phyloP scores from a whole-genome alignment of 2,113 vertebrate species.

The Mesocricetus auratus region DNA sequence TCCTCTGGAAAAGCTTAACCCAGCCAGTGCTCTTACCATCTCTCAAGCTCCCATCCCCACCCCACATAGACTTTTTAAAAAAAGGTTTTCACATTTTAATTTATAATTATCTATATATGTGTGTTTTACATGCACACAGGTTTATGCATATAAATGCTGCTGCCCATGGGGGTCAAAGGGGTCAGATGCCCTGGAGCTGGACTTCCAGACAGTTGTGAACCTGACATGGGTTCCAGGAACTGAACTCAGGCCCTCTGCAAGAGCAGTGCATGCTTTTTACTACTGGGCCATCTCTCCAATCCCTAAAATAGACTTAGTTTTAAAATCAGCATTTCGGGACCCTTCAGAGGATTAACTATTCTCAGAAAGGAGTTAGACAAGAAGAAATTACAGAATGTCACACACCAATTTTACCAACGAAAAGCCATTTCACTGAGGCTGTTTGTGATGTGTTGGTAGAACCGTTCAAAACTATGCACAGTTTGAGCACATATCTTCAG shows the following conservation, averaged over 20 bases:
- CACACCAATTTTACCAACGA: background rate
- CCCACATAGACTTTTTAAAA: background rate
- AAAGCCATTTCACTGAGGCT: background rate
- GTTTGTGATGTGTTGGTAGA: background rate
- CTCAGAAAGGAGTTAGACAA: background rate
- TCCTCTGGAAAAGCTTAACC: background rate
- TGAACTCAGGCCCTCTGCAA: background rate
- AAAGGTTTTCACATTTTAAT: background rate
- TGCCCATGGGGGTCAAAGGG: background rate
- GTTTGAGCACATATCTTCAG: background rate
- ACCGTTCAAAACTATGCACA: background rate
- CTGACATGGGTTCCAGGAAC: background rate
- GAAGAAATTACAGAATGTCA: background rate
- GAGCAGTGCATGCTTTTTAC: background rate
- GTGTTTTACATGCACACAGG: background rate
- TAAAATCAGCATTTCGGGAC: conserved; percentile 2
- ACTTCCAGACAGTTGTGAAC: background rate
- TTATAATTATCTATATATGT: background rate
- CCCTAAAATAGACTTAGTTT: background rate
- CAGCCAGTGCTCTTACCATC: background rate
- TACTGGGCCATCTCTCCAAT: background rate
- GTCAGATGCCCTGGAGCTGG: background rate
- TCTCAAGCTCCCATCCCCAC: too few species aligned
- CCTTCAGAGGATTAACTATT: background rate
- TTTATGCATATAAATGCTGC: background rate